These are phyloP conservation scores for Neelides sp. DNA, from an alignment of 1,140 invertebrate species.

Conservation along the genomic window DNA sequence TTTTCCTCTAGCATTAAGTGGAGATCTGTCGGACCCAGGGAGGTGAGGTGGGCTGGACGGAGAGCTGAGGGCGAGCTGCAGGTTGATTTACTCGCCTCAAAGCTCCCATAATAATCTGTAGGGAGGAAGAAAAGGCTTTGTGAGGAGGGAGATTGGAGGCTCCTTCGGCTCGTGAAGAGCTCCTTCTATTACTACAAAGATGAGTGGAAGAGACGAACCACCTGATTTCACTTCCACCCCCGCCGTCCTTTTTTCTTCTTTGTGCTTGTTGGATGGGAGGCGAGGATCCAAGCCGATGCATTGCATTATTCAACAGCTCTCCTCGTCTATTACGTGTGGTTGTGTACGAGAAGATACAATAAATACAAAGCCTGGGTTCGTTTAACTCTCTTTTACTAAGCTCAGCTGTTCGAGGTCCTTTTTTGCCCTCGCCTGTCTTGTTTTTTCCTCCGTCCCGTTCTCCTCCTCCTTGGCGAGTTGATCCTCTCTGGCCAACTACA, in stretches of 20 bases:
- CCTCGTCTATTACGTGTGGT: background rate
- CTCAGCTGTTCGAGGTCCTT: background rate
- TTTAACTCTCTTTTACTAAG: background rate
- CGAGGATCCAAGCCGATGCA: conserved; percentile 16
- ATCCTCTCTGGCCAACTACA: background rate
- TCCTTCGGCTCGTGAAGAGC: no score
- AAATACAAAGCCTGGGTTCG: background rate
- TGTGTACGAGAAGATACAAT: no score
- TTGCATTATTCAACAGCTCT: conserved; percentile 20
- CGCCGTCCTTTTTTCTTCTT: conserved; percentile 8
- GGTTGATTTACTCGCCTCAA: no score
- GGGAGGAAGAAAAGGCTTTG: no score
- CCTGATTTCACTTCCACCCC: conserved; percentile 9
- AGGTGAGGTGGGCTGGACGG: no score
- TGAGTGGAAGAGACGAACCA: background rate
- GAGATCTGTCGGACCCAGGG: no score
- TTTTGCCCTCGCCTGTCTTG: background rate
- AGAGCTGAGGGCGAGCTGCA: no score
- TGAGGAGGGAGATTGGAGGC: no score
- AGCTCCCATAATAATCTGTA: no score
- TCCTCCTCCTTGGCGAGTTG: background rate
- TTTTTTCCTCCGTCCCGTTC: background rate
- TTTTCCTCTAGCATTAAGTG: no score
- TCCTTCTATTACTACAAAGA: background rate
- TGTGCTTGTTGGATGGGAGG: conserved; percentile 1